phyloP scores from a whole-genome alignment of 1,140 invertebrate species.

The Camponotus vicinus region DNA sequence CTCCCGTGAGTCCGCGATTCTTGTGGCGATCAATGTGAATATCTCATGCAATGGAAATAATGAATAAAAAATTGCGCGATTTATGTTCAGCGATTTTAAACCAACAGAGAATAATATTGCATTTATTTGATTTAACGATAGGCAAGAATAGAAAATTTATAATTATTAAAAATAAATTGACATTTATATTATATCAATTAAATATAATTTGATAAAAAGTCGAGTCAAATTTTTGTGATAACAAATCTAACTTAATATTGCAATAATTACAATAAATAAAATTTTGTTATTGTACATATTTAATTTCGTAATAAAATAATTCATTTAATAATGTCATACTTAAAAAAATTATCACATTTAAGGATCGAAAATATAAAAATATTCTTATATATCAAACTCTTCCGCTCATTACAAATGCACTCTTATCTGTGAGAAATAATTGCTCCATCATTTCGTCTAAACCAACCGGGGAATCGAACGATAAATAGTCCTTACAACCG shows the following conservation, averaged over 20 bases:
- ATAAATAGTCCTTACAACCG: neutral
- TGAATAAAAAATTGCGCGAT: neutral
- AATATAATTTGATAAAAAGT: neutral
- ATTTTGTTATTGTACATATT: neutral
- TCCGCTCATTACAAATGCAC: neutral
- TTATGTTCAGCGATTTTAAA: neutral
- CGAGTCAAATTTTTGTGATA: neutral
- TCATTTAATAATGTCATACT: no score
- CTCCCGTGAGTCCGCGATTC: neutral
- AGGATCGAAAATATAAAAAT: neutral
- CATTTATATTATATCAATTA: neutral
- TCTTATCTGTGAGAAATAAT: neutral
- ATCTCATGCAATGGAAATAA: neutral
- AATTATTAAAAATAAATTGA: neutral
- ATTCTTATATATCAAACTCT: neutral
- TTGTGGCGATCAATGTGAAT: no score
- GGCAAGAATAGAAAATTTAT: neutral
- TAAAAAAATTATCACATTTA: neutral
- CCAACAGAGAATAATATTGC: neutral
- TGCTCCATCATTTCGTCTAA: neutral
- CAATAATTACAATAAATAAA: neutral
- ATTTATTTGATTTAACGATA: constrained; percentile 11
- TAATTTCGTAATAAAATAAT: neutral
- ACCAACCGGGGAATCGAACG: neutral
- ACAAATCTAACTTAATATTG: neutral